Percentiles rank a stretch among this genome's conserved stretches.
Conservation (phyloP, 1,140 invertebrate species). For the Drosophila sucinea region DNA sequence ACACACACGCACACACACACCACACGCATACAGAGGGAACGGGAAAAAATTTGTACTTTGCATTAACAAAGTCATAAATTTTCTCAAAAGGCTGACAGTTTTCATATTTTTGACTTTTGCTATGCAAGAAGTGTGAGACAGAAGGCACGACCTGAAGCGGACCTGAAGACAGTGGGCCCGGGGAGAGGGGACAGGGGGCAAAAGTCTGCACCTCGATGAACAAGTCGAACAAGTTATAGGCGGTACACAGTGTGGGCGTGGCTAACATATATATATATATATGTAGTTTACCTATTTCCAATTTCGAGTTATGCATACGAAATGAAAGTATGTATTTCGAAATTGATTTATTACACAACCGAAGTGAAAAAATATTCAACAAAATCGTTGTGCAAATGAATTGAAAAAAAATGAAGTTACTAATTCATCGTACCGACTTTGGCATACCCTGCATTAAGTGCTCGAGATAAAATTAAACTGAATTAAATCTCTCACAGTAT, state of each 20-base stretch:
- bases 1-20: neutral
- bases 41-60: constrained; percentile 20
- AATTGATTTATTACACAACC: constrained; percentile 5
- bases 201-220: constrained; percentile 9
- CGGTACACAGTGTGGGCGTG: neutral
- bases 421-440: too few species aligned
- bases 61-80: constrained; percentile 24
- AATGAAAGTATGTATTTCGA: constrained; percentile 14
- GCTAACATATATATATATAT: neutral
- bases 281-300: too few species aligned
- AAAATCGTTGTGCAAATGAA: neutral
- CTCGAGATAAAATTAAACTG: too few species aligned
- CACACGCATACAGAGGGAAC: neutral
- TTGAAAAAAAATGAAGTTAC: neutral
- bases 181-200: neutral
- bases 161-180: too few species aligned
- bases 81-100: constrained; percentile 17
- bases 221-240: constrained; percentile 1
- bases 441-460: too few species aligned
- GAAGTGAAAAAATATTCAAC: neutral
- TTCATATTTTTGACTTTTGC: constrained; percentile 23
- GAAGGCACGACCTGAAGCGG: neutral
- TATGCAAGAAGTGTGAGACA: constrained; percentile 1
- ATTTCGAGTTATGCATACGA: constrained; percentile 14
- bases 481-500: too few species aligned